A percentile compares a stretch with the other conserved stretches of the same genome.
Conservation (phyloP, 1,140 invertebrate genomes). For the Nebria ingens region DNA sequence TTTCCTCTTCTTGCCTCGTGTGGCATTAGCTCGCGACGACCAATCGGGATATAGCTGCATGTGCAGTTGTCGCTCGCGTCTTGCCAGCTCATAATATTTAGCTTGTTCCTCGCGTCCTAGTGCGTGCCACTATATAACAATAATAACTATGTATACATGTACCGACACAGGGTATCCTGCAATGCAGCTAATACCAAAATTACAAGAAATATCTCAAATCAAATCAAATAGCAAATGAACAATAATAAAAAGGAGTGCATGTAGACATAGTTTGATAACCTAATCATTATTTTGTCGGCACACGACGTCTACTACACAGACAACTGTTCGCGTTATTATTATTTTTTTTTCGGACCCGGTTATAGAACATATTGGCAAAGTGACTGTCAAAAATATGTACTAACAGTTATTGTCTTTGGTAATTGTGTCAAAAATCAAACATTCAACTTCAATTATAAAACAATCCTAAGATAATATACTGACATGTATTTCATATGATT, state of each 20-base stretch:
- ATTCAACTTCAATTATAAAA: too few relatives aligned
- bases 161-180: conserved; percentile 20
- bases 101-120: conserved; percentile 96
- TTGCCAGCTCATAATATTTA: conserved; percentile 99
- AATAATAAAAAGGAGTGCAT: background rate
- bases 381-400: background rate
- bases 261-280: background rate
- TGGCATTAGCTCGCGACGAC: conserved; percentile 95
- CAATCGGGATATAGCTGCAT: conserved; percentile 99
- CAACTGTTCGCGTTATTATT: background rate
- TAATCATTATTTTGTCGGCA: background rate
- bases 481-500: background rate
- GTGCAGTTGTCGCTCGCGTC: conserved; percentile 95
- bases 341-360: too few relatives aligned
- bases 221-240: conserved; percentile 23
- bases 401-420: background rate
- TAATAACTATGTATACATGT: conserved; percentile 31
- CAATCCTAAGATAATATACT: too few relatives aligned
- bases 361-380: too few relatives aligned
- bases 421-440: too few relatives aligned
- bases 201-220: conserved; percentile 21
- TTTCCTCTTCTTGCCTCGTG: conserved; percentile 98
- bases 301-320: background rate
- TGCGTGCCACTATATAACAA: conserved; percentile 81
- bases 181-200: too few relatives aligned